Conservation (phyloP, 2,888 invertebrate species). For the Drosophila basisetae region DNA sequence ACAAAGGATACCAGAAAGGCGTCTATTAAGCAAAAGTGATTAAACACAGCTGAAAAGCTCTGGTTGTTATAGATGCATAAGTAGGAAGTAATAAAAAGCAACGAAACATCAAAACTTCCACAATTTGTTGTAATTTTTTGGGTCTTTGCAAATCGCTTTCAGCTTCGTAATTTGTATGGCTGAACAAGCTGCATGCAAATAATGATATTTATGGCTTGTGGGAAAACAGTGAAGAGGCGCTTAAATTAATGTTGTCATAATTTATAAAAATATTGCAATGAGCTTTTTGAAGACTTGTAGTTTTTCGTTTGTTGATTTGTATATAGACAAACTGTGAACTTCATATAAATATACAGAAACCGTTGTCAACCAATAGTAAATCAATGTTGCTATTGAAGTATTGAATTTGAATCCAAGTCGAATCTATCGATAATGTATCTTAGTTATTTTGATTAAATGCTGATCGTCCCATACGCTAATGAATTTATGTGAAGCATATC, state of each 20-base stretch:
- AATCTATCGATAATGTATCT: background rate
- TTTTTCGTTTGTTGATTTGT: background rate
- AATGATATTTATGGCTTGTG: background rate
- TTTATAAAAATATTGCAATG: background rate
- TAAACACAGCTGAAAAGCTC: slow-evolving; percentile 13
- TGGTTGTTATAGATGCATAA: slow-evolving; percentile 24
- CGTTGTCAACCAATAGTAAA: background rate
- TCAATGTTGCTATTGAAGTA: background rate
- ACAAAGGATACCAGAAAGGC: slow-evolving; percentile 21
- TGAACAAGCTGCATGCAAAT: background rate
- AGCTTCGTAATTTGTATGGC: background rate
- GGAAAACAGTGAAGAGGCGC: background rate
- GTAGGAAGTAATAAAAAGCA: slow-evolving; percentile 49
- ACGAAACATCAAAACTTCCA: slow-evolving; percentile 26
- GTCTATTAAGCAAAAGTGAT: slow-evolving; percentile 53
- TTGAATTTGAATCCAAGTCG: background rate
- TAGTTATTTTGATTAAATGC: background rate
- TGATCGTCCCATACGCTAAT: background rate
- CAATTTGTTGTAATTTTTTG: background rate
- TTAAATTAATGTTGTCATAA: background rate
- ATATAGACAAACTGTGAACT: background rate
- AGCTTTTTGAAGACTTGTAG: background rate
- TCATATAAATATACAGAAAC: background rate
- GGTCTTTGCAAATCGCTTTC: background rate
- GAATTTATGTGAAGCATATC: background rate